Conservation (phyloP, 1,140 invertebrate genomes). For the Marisa cornuarietis region DNA sequence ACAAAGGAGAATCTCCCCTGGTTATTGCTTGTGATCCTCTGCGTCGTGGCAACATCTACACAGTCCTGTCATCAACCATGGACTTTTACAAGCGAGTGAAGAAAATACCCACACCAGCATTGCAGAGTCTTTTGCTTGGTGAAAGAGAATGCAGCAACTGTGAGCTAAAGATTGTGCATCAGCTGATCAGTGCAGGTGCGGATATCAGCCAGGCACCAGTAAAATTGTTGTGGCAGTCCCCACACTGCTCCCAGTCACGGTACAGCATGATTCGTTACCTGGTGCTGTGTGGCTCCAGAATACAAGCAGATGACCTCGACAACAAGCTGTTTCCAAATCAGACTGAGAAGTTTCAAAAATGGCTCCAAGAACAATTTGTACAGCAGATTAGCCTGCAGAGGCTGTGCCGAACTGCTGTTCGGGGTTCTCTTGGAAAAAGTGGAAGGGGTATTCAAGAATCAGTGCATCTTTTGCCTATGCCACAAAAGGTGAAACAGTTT, state of each 20-base stretch:
- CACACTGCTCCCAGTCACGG: conserved; percentile 9
- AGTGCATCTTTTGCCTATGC: conserved; percentile 28
- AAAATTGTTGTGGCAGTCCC: background rate
- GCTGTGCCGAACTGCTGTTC: conserved; percentile 24
- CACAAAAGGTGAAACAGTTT: conserved; percentile 27
- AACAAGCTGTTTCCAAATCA: background rate
- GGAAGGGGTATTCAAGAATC: conserved; percentile 16
- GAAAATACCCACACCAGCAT: conserved; percentile 28
- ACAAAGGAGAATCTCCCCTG: conserved; percentile 24
- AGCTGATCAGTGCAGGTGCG: conserved; percentile 32
- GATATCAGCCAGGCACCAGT: conserved; percentile 21
- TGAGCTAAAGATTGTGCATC: conserved; percentile 22
- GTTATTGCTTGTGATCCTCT: conserved; percentile 27
- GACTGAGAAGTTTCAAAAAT: background rate
- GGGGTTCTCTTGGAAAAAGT: conserved; percentile 18
- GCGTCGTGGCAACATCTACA: conserved; percentile 17
- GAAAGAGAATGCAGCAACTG: conserved; percentile 6
- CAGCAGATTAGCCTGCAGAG: conserved; percentile 23
- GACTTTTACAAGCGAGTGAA: conserved; percentile 31
- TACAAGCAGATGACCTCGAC: conserved; percentile 10
- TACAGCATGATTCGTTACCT: conserved; percentile 18
- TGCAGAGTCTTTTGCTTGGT: conserved; percentile 21
- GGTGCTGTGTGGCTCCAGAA: conserved; percentile 16
- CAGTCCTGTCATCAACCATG: conserved; percentile 23
- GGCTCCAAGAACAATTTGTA: conserved; percentile 16